These are phyloP conservation scores for Sebastes melanostomus DNA, from an alignment of 2,797 vertebrate species.

Conservation along the genomic window DNA sequence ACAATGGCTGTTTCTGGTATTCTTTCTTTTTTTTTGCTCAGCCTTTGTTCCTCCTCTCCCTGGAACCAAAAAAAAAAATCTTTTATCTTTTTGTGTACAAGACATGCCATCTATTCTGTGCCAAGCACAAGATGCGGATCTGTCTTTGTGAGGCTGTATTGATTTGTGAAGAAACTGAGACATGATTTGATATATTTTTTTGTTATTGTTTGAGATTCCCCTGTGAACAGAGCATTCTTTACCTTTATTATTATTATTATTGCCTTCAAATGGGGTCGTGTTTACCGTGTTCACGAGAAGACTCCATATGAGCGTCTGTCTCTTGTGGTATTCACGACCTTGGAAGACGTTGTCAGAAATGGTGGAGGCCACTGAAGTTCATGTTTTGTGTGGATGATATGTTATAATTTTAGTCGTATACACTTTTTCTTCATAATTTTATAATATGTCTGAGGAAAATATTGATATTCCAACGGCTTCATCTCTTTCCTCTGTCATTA, in stretches of 20 bases:
- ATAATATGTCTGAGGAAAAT: too few species aligned
- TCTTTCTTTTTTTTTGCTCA: slow-evolving; percentile 6
- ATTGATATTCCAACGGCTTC: too few species aligned
- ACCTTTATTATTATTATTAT: slow-evolving; percentile 6
- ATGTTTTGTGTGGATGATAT: too few species aligned
- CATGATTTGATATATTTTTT: slow-evolving; percentile 46
- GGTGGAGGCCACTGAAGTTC: too few species aligned
- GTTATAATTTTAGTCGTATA: too few species aligned
- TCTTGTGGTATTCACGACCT: too few species aligned
- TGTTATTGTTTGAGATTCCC: slow-evolving; percentile 20
- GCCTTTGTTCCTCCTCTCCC: slow-evolving; percentile 60
- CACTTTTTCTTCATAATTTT: too few species aligned
- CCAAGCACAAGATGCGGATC: slow-evolving; percentile 38
- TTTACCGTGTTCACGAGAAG: too few species aligned
- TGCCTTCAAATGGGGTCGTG: too few species aligned
- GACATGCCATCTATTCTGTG: slow-evolving; percentile 45
- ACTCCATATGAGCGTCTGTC: too few species aligned
- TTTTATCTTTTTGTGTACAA: slow-evolving; percentile 48
- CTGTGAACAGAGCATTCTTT: not conserved
- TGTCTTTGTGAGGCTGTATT: slow-evolving; percentile 53
- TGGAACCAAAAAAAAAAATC: slow-evolving; percentile 33
- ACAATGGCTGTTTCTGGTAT: slow-evolving; percentile 53
- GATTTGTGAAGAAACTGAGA: slow-evolving; percentile 45
- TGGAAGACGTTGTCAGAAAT: too few species aligned
- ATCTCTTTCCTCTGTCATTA: too few species aligned